Evolutionary conservation across 2,797 vertebrate species (phyloP), one percentile per base, ranked within the genome.

Genomic region (Protonibea diacanthus): DNA sequence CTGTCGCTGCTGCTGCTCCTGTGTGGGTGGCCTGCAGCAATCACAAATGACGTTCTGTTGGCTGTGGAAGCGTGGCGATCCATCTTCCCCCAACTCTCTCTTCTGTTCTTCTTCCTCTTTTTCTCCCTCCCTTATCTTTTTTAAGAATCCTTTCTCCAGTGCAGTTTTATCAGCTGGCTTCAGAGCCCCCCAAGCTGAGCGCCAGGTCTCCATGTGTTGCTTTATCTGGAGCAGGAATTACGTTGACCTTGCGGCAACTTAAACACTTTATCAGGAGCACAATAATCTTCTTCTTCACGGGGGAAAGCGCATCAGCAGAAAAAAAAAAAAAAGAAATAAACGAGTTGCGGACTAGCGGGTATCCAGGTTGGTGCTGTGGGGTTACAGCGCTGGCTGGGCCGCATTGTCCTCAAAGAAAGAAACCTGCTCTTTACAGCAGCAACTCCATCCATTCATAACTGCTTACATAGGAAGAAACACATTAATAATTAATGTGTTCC

Each of bases 181-280:
- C 88, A 88, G 89, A 90, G 84, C 79, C 89, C 86, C 33, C 60
- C 59, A 10, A 85, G 83, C 85, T 52, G 78, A 86, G 84, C 74
- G 59, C 85, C 72, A 72, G 86, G 85, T 82, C 81, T 90, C 83
- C 75, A 58, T 80, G 71, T 73, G 85, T 83, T 77, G 78, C 88
- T 89, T 92, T 90, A 93, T 93, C 93, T 92, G 82, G 64, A 88
- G 79, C 86, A 78, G 76, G 88, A 93, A 92, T 92, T 90, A 77
- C 61, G 73, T 80, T 92, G 93, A 94, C 94, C 92, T 94, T 92
- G 94, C 77, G 66, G 88, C 87, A 81, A 83, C 84, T 86, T 88
- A 91, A 91, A 92, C 88, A 90, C 89, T 94, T 93, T 92, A 94
- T 94, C 91, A 75, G 75, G 64, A 68, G 68, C 81, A 71, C 87